Evolutionary conservation across 2,113 vertebrate species (phyloP).

Genomic region (Neoarius graeffei): DNA sequence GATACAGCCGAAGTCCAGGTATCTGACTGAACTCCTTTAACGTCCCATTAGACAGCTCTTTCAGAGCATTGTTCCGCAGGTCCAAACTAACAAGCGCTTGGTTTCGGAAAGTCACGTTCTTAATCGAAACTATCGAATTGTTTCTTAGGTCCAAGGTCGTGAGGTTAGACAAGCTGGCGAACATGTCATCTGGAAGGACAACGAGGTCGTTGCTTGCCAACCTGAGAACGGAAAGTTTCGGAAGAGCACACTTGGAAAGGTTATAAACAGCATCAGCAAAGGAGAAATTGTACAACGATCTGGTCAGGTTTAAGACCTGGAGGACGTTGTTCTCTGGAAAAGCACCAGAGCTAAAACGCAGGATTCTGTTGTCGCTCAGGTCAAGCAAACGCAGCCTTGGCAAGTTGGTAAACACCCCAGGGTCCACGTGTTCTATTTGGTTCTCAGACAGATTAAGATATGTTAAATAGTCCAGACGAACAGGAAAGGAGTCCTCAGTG

Average conservation of each 20-base stretch:
- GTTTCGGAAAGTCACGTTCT: slow-evolving; percentile 70
- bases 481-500: slow-evolving; percentile 73
- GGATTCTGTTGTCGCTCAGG: slow-evolving; percentile 83
- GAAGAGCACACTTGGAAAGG: slow-evolving; percentile 63
- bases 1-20: slow-evolving; percentile 64
- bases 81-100: slow-evolving; percentile 76
- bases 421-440: slow-evolving; percentile 74
- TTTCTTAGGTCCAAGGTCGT: slow-evolving; percentile 80
- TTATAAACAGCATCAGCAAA: slow-evolving; percentile 55
- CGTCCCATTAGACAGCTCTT: slow-evolving; percentile 69
- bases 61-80: slow-evolving; percentile 83
- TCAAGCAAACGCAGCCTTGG: slow-evolving; percentile 82
- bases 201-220: slow-evolving; percentile 82
- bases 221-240: slow-evolving; percentile 76
- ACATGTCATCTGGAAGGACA: slow-evolving; percentile 71
- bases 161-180: slow-evolving; percentile 71
- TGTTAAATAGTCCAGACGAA: slow-evolving; percentile 72
- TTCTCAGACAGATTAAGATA: slow-evolving; percentile 82
- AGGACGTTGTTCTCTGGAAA: slow-evolving; percentile 73
- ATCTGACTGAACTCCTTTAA: slow-evolving; percentile 71
- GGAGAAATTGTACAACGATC: slow-evolving; percentile 63
- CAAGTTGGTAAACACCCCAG: slow-evolving; percentile 76
- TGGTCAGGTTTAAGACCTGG: slow-evolving; percentile 74
- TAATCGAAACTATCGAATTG: slow-evolving; percentile 82
- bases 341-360: slow-evolving; percentile 69